Conservation (phyloP, 2,797 vertebrate genomes). For the Cirrhinus mrigala region DNA sequence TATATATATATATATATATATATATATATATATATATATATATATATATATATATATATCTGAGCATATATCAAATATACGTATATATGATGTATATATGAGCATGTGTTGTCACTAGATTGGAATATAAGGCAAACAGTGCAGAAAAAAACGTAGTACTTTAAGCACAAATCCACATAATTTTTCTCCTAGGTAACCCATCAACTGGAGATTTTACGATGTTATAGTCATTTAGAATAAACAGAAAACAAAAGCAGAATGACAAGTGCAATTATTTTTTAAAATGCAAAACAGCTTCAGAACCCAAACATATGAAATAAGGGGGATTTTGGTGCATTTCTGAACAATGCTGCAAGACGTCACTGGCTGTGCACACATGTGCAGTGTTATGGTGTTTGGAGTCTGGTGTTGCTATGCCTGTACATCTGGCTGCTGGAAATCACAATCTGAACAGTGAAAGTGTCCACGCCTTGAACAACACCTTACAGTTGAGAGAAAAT, state of each 20-base stretch:
- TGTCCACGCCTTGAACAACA: background rate
- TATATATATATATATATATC: background rate
- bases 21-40: background rate
- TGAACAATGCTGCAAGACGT: background rate
- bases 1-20: background rate
- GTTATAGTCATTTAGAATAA: background rate
- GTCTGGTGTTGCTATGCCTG: conserved; percentile 25
- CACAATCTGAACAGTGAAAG: background rate
- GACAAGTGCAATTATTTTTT: background rate
- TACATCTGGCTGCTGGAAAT: conserved; percentile 9
- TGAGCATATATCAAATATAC: background rate
- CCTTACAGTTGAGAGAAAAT: background rate
- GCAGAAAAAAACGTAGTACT: background rate
- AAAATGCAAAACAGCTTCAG: background rate
- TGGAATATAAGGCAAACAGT: background rate
- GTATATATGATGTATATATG: background rate
- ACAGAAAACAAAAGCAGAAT: background rate
- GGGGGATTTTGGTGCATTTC: conserved; percentile 3
- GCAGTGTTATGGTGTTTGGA: conserved; percentile 14
- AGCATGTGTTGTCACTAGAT: background rate
- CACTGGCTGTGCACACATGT: background rate
- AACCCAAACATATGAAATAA: background rate
- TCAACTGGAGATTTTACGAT: background rate
- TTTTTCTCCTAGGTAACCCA: background rate
- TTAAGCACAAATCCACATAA: background rate